Conservation (phyloP, 2,113 vertebrate genomes). For the Laterallus jamaicensis region DNA sequence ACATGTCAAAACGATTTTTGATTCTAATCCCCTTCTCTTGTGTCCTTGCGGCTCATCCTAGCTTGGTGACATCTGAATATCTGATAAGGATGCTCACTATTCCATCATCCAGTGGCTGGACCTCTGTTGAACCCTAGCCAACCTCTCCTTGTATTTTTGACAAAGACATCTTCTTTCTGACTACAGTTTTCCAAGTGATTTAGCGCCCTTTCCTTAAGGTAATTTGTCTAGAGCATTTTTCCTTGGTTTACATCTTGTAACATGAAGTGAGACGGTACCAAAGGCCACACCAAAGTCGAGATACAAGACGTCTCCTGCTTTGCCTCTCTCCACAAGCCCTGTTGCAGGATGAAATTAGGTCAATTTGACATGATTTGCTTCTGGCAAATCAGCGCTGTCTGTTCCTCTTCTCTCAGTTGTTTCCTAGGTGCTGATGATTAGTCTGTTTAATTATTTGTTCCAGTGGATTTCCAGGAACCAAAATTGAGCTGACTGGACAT, state of each 20-base stretch:
- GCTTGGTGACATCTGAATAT: background rate
- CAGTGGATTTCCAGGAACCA: constrained; percentile 48
- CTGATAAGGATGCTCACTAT: background rate
- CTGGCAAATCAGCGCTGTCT: constrained; percentile 21
- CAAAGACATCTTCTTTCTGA: background rate
- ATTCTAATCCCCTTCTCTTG: background rate
- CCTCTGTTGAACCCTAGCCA: background rate
- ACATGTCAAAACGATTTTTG: background rate
- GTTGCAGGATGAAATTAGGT: constrained; percentile 27
- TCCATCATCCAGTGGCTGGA: background rate
- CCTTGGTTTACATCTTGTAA: background rate
- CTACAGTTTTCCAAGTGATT: background rate
- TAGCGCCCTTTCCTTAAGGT: background rate
- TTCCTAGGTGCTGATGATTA: constrained; percentile 60
- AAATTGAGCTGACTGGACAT: background rate
- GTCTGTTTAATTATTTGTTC: constrained; percentile 66
- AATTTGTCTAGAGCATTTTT: background rate
- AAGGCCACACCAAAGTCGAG: background rate
- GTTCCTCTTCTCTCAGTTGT: constrained; percentile 45
- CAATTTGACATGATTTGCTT: constrained; percentile 45
- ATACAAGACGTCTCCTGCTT: background rate
- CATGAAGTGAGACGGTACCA: background rate
- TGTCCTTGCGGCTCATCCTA: background rate
- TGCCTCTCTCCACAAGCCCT: background rate
- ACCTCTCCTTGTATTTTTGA: background rate